A percentile compares a stretch with the other conserved stretches of the same genome.
Evolutionary conservation across 2,888 invertebrate genomes (phyloP).

Genomic region (Euplagia quadripunctaria): DNA sequence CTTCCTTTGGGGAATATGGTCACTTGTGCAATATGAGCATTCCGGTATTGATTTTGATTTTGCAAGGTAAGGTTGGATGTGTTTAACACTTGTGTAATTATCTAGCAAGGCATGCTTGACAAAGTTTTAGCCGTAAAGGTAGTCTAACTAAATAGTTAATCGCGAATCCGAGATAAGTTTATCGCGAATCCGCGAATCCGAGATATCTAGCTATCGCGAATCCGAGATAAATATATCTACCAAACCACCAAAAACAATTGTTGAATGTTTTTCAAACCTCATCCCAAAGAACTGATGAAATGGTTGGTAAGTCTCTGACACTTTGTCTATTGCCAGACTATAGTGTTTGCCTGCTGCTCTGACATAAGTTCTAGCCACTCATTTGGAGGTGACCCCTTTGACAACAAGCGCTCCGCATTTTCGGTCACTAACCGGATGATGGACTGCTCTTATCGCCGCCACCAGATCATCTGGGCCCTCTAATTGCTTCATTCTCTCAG

Average conservation of each 20-base stretch:
- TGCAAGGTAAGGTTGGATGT: constrained; percentile 87
- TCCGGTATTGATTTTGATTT: constrained; percentile 97
- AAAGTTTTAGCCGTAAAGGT: neutral
- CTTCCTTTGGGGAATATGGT: constrained; percentile 97
- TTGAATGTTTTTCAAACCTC: neutral
- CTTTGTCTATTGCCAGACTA: too few species aligned
- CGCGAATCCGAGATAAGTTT: neutral
- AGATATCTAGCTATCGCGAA: neutral
- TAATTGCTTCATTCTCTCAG: neutral
- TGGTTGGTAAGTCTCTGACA: neutral
- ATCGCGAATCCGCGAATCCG: neutral
- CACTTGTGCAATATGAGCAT: constrained; percentile 95
- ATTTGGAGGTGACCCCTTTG: neutral
- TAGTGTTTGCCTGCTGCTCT: neutral
- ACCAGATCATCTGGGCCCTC: too few species aligned
- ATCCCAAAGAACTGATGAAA: neutral
- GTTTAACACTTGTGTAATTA: neutral
- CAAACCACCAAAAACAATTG: too few species aligned
- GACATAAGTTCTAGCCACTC: neutral
- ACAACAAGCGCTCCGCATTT: neutral
- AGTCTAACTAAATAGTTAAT: neutral
- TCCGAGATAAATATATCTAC: neutral
- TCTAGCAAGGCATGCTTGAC: neutral
- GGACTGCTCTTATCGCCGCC: neutral
- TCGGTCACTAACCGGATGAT: neutral